phyloP scores from a whole-genome alignment of 1,140 invertebrate species.

The Magallana ariakensis region DNA sequence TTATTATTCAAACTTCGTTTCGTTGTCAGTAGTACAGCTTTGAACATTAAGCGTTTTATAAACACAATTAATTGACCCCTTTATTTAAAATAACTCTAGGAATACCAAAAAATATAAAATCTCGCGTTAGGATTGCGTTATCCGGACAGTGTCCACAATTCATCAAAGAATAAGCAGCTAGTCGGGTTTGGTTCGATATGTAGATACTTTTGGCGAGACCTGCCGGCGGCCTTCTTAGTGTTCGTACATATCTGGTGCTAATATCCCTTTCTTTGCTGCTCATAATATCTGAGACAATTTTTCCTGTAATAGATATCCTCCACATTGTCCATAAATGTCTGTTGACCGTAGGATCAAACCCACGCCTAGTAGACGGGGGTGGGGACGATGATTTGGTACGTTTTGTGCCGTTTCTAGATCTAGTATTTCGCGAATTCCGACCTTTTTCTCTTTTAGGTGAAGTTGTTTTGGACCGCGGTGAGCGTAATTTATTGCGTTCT shows the following conservation, averaged over 20 bases:
- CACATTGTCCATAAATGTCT: constrained; percentile 24
- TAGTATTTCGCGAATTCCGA: neutral
- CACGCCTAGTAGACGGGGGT: neutral
- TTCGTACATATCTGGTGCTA: neutral
- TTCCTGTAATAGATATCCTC: neutral
- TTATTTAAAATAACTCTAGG: neutral
- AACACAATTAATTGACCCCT: neutral
- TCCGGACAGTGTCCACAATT: neutral
- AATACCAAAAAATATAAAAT: constrained; percentile 29
- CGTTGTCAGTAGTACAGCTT: too few species aligned
- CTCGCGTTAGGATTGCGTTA: neutral
- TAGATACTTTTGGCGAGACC: constrained; percentile 10
- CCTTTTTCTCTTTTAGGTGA: neutral
- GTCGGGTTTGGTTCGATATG: constrained; percentile 9
- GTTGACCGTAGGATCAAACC: neutral
- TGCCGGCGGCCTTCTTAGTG: neutral
- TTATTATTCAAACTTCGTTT: too few species aligned
- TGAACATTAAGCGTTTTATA: too few species aligned
- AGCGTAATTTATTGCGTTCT: neutral
- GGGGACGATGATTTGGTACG: neutral
- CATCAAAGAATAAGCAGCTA: neutral
- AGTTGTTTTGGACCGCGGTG: neutral
- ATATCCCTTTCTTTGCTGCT: neutral
- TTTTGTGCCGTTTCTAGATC: neutral
- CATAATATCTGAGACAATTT: neutral